These are phyloP conservation scores for Nemapogon koenigi DNA, from an alignment of 2,888 invertebrate species.

Conservation along the genomic window DNA sequence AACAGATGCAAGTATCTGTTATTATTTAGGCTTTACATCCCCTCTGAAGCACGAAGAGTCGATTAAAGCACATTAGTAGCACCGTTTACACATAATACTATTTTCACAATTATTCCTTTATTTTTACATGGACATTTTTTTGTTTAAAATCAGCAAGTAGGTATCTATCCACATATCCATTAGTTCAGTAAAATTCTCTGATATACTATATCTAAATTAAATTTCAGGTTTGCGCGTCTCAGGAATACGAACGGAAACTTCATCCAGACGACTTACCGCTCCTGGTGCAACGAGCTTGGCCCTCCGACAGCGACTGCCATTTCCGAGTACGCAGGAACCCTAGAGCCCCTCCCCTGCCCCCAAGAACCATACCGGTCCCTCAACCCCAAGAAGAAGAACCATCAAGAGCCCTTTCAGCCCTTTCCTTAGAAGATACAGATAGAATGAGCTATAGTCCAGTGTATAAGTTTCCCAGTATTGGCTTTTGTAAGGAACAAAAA, in stretches of 20 bases:
- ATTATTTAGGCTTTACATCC: too few species aligned
- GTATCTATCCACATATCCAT: background rate
- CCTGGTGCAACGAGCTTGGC: conserved; percentile 79
- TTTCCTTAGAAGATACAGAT: conserved; percentile 48
- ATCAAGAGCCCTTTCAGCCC: conserved; percentile 44
- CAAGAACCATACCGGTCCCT: conserved; percentile 51
- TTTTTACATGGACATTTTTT: background rate
- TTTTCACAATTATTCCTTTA: too few species aligned
- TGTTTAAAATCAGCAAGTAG: background rate
- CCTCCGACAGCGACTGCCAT: conserved; percentile 74
- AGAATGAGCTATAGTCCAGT: conserved; percentile 52
- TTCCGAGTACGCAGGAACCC: conserved; percentile 84
- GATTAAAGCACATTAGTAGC: too few species aligned
- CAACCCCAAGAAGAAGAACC: conserved; percentile 39
- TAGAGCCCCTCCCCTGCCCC: conserved; percentile 79
- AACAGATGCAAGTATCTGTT: too few species aligned
- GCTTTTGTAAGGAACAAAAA: conserved; percentile 49
- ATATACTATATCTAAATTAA: conserved; percentile 1
- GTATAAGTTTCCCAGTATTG: conserved; percentile 56
- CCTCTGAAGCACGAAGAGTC: too few species aligned
- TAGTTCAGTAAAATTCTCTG: background rate
- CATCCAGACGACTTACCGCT: conserved; percentile 88
- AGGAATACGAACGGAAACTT: conserved; percentile 87
- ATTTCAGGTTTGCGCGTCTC: conserved; percentile 71
- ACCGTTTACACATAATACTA: too few species aligned